Evolutionary conservation across 2,113 vertebrate species (phyloP).

Genomic region (Spea multiplicata): DNA sequence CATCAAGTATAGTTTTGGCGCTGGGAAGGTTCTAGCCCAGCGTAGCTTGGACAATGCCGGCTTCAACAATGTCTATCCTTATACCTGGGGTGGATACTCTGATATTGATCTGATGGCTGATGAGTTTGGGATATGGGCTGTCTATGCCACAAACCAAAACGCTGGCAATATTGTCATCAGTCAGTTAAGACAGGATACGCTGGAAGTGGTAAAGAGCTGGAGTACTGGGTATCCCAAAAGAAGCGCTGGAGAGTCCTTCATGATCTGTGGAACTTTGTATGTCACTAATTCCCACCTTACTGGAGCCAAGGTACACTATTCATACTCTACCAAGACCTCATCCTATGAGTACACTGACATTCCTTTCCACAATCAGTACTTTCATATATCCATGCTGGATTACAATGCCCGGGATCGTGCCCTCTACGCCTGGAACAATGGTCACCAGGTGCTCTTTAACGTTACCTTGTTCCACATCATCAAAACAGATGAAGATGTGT

Average conservation of each 20-base stretch:
- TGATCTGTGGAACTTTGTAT: slow-evolving; percentile 97
- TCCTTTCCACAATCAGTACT: slow-evolving; percentile 98
- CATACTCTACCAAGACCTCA: slow-evolving; percentile 95
- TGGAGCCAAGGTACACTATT: slow-evolving; percentile 96
- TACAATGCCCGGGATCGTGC: slow-evolving; percentile 94
- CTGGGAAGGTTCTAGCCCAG: slow-evolving; percentile 84
- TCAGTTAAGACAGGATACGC: slow-evolving; percentile 84
- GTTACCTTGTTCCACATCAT: slow-evolving; percentile 97
- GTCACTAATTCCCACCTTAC: slow-evolving; percentile 96
- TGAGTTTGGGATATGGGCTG: slow-evolving; percentile 92
- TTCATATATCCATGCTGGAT: slow-evolving; percentile 98
- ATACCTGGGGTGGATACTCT: slow-evolving; percentile 95
- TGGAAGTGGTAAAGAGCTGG: slow-evolving; percentile 92
- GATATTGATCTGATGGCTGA: slow-evolving; percentile 98
- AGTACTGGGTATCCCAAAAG: slow-evolving; percentile 95
- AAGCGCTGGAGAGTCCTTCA: slow-evolving; percentile 95
- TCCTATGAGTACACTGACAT: slow-evolving; percentile 95
- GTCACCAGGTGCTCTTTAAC: slow-evolving; percentile 97
- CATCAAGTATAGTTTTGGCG: slow-evolving; percentile 94
- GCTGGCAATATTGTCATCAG: slow-evolving; percentile 96
- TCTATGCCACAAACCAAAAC: slow-evolving; percentile 97
- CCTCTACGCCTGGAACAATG: slow-evolving; percentile 97
- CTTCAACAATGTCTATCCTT: slow-evolving; percentile 96
- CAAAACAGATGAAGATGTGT: slow-evolving; percentile 86
- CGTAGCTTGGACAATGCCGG: slow-evolving; percentile 91